A percentile compares a stretch with the other conserved stretches of the same genome.
These are phyloP conservation scores for Apis dorsata DNA, from an alignment of 1,140 invertebrate species.

Conservation along the genomic window DNA sequence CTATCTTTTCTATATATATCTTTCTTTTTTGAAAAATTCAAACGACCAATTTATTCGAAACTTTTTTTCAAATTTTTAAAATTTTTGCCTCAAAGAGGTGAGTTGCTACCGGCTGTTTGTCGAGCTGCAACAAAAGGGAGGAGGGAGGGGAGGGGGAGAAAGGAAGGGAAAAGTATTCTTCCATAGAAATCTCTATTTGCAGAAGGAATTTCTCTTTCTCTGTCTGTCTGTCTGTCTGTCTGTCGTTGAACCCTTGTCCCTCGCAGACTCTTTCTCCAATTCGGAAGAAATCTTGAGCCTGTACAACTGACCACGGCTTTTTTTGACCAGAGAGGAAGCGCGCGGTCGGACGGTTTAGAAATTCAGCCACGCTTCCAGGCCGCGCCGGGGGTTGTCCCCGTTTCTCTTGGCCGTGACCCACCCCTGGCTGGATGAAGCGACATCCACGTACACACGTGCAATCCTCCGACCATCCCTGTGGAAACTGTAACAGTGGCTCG, in stretches of 20 bases:
- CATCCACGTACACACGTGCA: slow-evolving; percentile 3
- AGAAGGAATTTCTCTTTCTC: neutral
- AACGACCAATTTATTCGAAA: too few relatives aligned
- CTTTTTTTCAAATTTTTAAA: too few relatives aligned
- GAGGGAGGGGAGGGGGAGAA: too few relatives aligned
- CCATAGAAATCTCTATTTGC: too few relatives aligned
- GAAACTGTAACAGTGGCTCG: neutral
- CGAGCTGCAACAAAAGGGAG: too few relatives aligned
- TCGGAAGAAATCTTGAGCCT: slow-evolving; percentile 25
- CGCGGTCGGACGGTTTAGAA: slow-evolving; percentile 14
- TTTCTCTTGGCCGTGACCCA: slow-evolving; percentile 77
- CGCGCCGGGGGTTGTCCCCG: slow-evolving; percentile 67
- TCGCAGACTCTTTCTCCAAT: neutral
- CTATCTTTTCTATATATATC: too few relatives aligned
- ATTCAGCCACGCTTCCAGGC: slow-evolving; percentile 25
- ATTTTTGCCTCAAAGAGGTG: too few relatives aligned
- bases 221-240: neutral
- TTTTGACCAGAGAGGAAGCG: neutral
- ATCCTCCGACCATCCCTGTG: slow-evolving; percentile 13
- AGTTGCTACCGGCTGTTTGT: too few relatives aligned
- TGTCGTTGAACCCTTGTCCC: slow-evolving; percentile 7
- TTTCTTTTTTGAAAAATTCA: too few relatives aligned
- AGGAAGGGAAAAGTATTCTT: too few relatives aligned
- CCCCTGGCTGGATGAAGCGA: slow-evolving; percentile 50
- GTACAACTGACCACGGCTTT: slow-evolving; percentile 25